A percentile compares a stretch with the other conserved stretches of the same genome.
Conservation (phyloP, 2,797 vertebrate species). For the Ctenopoma kingsleyae region DNA sequence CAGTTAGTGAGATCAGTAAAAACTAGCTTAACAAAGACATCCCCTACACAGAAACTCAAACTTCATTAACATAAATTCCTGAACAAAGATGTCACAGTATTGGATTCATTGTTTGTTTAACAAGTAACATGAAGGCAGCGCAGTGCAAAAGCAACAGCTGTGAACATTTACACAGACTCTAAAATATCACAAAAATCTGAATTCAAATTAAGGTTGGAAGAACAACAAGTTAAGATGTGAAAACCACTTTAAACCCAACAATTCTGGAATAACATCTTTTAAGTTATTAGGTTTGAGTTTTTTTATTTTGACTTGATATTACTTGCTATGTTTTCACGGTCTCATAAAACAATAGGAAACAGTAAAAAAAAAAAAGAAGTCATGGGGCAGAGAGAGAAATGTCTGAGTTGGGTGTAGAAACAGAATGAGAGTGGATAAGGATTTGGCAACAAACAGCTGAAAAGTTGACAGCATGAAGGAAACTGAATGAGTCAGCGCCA, state of each 20-base stretch:
- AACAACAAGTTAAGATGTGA: background rate
- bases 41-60: conserved; percentile 46
- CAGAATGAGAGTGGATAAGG: conserved; percentile 29
- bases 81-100: conserved; percentile 13
- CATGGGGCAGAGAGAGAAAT: conserved; percentile 2
- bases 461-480: conserved; percentile 36
- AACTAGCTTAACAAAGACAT: conserved; percentile 21
- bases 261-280: background rate
- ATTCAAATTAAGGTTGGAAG: background rate
- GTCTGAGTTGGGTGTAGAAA: conserved; percentile 6
- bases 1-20: conserved; percentile 6
- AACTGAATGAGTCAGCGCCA: conserved; percentile 45
- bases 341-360: conserved; percentile 5
- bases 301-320: too few relatives aligned
- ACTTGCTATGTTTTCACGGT: background rate
- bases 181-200: background rate
- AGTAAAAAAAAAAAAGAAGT: background rate
- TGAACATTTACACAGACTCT: background rate
- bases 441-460: conserved; percentile 46
- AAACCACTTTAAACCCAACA: background rate
- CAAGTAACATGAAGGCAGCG: background rate
- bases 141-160: background rate
- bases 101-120: conserved; percentile 11
- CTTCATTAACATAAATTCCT: conserved; percentile 36
- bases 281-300: conserved; percentile 5